Evolutionary conservation across 2,888 invertebrate species (phyloP).

Genomic region (Melinaea marsaeus): DNA sequence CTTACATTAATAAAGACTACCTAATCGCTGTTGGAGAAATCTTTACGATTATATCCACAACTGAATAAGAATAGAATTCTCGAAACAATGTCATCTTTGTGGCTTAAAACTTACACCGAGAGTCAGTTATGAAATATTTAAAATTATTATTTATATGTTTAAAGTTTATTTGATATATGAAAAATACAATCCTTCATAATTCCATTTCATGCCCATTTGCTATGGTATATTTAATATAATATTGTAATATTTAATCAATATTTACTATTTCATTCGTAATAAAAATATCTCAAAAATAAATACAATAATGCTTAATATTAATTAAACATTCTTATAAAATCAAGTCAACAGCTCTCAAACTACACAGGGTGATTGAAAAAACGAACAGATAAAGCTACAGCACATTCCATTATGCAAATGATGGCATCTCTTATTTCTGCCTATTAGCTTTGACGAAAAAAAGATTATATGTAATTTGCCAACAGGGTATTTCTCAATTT

Average conservation of each 20-base stretch:
- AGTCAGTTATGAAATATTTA: neutral
- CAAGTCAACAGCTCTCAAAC: constrained; percentile 11
- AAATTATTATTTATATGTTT: neutral
- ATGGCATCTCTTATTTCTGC: constrained; percentile 62
- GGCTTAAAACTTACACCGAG: constrained; percentile 33
- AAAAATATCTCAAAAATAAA: too few species aligned
- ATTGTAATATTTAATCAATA: too few species aligned
- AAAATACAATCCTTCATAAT: too few species aligned
- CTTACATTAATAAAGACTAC: constrained; percentile 7
- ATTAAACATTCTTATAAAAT: neutral
- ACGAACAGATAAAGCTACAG: constrained; percentile 51
- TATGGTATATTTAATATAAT: too few species aligned
- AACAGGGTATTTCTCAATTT: constrained; percentile 63
- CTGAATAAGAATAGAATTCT: constrained; percentile 44
- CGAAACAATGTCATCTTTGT: constrained; percentile 36
- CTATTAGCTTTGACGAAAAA: constrained; percentile 52
- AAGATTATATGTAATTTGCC: constrained; percentile 63
- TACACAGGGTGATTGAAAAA: constrained; percentile 48
- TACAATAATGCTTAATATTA: too few species aligned
- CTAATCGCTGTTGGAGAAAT: constrained; percentile 12
- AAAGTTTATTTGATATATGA: neutral
- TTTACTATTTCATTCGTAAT: too few species aligned
- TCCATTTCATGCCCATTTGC: too few species aligned
- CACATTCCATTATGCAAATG: constrained; percentile 65
- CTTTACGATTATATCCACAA: constrained; percentile 45